phyloP scores from a whole-genome alignment of 2,888 invertebrate genomes.

The Aricia artaxerxes region DNA sequence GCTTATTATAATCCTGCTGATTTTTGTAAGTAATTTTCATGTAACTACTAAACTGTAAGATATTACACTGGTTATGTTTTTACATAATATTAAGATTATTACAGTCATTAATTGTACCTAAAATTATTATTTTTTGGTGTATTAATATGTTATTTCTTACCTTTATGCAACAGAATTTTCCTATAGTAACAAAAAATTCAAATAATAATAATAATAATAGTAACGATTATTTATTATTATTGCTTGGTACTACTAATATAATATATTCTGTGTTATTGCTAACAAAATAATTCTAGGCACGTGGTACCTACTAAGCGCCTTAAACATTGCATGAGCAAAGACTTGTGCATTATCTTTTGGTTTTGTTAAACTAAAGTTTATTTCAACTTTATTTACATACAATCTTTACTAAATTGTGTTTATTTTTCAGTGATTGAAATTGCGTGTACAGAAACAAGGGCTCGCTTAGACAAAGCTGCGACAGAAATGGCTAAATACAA shows the following conservation, averaged over 20 bases:
- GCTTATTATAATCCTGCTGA: slow-evolving; percentile 31
- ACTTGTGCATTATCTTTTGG: not conserved
- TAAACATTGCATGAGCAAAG: not conserved
- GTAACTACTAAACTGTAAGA: not conserved
- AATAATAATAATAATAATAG: no score
- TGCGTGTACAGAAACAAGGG: slow-evolving; percentile 15
- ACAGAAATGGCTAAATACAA: slow-evolving; percentile 17
- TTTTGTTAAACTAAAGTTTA: no score
- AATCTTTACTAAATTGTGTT: not conserved
- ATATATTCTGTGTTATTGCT: not conserved
- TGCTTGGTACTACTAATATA: no score
- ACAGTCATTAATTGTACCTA: no score
- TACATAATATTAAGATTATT: no score
- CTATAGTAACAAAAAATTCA: not conserved
- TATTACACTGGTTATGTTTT: no score
- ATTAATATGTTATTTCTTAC: no score
- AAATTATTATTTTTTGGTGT: no score
- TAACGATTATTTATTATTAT: not conserved
- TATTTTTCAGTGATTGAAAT: slow-evolving; percentile 32
- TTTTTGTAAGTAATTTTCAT: slow-evolving; percentile 25
- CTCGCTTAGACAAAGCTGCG: not conserved
- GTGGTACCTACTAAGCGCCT: not conserved
- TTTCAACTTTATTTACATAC: no score
- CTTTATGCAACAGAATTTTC: not conserved
- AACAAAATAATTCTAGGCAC: not conserved